Percentiles rank a stretch among this genome's conserved stretches.
These are phyloP conservation scores for Trichosurus vulpecula DNA, from an alignment of 2,797 vertebrate species.

Conservation along the genomic window DNA sequence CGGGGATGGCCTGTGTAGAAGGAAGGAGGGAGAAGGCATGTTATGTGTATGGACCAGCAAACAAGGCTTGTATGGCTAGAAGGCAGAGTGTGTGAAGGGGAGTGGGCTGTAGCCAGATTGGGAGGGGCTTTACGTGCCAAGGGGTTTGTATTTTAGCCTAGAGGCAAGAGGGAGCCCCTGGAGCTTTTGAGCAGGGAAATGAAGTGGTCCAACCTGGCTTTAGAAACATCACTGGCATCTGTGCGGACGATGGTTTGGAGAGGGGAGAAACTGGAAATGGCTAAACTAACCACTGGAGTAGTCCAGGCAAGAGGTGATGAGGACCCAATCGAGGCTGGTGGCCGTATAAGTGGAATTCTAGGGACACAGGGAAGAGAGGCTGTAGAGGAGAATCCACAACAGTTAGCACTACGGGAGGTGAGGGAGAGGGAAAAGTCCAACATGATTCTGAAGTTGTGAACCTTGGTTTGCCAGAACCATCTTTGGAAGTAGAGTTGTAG, in stretches of 20 bases:
- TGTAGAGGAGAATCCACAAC: not conserved
- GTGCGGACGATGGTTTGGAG: not conserved
- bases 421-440: not conserved
- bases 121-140: too few relatives aligned
- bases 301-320: not conserved
- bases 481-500: not conserved
- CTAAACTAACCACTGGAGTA: not conserved
- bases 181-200: not conserved
- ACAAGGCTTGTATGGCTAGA: not conserved
- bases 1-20: too few relatives aligned
- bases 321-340: not conserved
- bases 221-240: not conserved
- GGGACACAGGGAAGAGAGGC: not conserved
- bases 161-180: too few relatives aligned
- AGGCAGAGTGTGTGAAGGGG: too few relatives aligned
- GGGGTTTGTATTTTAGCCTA: too few relatives aligned
- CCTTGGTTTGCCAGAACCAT: not conserved
- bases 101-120: not conserved
- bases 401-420: not conserved
- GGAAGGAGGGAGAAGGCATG: too few relatives aligned
- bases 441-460: not conserved
- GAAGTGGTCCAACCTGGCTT: not conserved
- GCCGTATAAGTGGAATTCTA: not conserved
- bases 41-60: not conserved
- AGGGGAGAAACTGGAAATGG: not conserved